A percentile compares a stretch with the other conserved stretches of the same genome.
These are phyloP conservation scores for Lithosia quadra DNA, from an alignment of 2,888 invertebrate species.

Conservation along the genomic window DNA sequence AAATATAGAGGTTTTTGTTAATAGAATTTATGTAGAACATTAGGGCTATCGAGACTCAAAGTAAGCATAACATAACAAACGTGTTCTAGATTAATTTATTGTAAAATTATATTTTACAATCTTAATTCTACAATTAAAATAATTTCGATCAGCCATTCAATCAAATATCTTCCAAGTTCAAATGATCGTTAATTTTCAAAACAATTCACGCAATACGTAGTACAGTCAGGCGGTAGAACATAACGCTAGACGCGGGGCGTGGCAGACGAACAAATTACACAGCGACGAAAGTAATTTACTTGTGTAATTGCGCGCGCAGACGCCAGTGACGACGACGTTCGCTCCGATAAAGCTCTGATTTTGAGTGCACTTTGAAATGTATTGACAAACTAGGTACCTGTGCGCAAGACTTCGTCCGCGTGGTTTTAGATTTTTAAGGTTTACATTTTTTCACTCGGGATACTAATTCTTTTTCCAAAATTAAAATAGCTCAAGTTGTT, in stretches of 20 bases:
- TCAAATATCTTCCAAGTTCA: slow-evolving; percentile 9
- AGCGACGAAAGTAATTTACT: slow-evolving; percentile 70
- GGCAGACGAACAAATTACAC: slow-evolving; percentile 69
- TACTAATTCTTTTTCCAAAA: too few species aligned
- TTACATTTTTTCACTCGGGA: too few species aligned
- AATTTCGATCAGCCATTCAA: neutral
- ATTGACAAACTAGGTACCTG: too few species aligned
- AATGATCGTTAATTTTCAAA: slow-evolving; percentile 6
- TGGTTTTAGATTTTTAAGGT: too few species aligned
- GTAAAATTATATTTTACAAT: too few species aligned
- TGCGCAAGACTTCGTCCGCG: too few species aligned
- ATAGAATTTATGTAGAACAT: too few species aligned
- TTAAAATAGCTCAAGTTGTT: too few species aligned
- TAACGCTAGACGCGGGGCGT: slow-evolving; percentile 53
- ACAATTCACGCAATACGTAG: slow-evolving; percentile 9
- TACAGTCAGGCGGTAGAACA: slow-evolving; percentile 40
- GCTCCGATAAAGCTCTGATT: slow-evolving; percentile 33
- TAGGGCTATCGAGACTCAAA: too few species aligned
- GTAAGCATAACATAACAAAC: too few species aligned
- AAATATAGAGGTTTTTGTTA: too few species aligned
- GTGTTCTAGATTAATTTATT: too few species aligned
- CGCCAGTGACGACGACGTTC: slow-evolving; percentile 36
- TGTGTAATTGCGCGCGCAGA: slow-evolving; percentile 71
- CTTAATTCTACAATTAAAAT: neutral
- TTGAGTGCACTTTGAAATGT: slow-evolving; percentile 19